These are phyloP conservation scores for Poeciliopsis gracilis DNA, from an alignment of 2,797 vertebrate species.

Conservation along the genomic window DNA sequence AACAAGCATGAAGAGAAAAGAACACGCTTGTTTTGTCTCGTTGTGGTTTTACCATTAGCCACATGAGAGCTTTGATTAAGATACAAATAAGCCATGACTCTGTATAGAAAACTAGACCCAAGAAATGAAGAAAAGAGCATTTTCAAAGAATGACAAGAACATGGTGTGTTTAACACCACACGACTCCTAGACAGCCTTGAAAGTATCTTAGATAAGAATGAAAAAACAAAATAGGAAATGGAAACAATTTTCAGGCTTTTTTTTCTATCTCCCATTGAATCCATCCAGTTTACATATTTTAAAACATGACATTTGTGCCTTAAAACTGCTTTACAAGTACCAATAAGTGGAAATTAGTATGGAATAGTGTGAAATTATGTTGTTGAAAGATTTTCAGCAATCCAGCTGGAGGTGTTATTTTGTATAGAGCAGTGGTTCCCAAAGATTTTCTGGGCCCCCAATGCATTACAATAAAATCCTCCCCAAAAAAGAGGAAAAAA, in stretches of 20 bases:
- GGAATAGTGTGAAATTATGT: neutral
- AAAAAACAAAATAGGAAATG: neutral
- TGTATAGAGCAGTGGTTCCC: constrained; percentile 10
- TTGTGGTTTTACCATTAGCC: constrained; percentile 50
- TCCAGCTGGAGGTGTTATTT: neutral
- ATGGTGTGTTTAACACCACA: neutral
- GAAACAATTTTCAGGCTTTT: neutral
- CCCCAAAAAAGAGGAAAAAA: too few species aligned
- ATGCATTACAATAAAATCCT: too few species aligned
- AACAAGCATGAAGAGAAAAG: constrained; percentile 34
- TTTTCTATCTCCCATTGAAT: neutral
- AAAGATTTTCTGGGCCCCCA: too few species aligned
- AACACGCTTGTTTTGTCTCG: constrained; percentile 68
- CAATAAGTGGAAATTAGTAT: neutral
- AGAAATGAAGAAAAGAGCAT: neutral
- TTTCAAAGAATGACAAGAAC: constrained; percentile 1
- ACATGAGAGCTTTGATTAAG: constrained; percentile 43
- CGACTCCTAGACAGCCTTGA: neutral
- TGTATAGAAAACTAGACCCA: neutral
- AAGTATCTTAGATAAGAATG: neutral
- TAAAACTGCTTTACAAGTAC: neutral
- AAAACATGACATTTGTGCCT: neutral
- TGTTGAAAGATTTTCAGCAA: neutral
- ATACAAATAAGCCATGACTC: constrained; percentile 16
- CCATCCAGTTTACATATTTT: neutral